Base-by-base conservation (phyloP, 2,797 vertebrate species). In the Pitangus sulphuratus region DNA sequence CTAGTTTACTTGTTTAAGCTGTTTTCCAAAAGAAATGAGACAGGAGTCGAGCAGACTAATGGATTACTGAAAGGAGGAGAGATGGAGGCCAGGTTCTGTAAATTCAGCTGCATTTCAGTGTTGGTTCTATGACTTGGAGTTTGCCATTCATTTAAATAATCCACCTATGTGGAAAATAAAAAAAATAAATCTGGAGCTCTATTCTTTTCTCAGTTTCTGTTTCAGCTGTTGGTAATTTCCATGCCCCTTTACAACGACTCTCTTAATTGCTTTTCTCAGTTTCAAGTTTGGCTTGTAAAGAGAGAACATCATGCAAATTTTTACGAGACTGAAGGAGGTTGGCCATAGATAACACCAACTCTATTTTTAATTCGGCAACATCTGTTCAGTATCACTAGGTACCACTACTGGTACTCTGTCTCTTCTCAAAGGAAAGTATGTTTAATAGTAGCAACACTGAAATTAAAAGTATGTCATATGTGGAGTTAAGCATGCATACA, bases 1-100 rank as follows among this genome's bases (percentile, higher is more conserved):
- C 2, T 15, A 54, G 47, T 31, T 62, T 45, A 30, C 47, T 89
- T 78, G 6, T 47, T 90, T 77, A 5, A 65, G 25, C 22, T 53
- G 5, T 69, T 89, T 92, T 84, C 54, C 31, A 51, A 40, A 65
- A 92, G 30, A 82, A 87, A 82, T 37, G 21, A 75, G 12, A 37
- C 8, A 56, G 50, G 21, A 85, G 5, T 24, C 28, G 47, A 35
- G 2, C 2, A 12, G 85, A 61, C 0, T 0, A 84, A 68, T 0
- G 0, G 21, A 8, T 69, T 77, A 37, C 3, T 33, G 33, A 28
- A 77, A 88, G 68, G 45, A 21, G 7, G 11, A 54, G 25, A 26
- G 14, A 35, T 0, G 1, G 50, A 77, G 53, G 60, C 2, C 22
- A 57, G 16, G 8, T 62, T 70, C 64, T 31, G 4, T 81, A 74